phyloP scores from a whole-genome alignment of 2,113 vertebrate species.

The Xenopus laevis region DNA sequence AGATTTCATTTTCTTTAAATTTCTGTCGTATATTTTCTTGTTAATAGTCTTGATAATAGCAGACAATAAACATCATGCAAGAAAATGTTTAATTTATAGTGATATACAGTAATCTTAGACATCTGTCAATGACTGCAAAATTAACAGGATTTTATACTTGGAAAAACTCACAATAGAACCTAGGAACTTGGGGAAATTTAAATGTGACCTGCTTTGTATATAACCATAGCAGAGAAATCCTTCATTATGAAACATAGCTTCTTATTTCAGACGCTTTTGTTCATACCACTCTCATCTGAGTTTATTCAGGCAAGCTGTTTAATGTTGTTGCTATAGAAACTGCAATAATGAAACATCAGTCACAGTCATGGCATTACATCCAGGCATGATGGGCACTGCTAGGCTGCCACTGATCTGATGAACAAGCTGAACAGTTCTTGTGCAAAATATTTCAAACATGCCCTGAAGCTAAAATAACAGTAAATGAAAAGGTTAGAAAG shows the following conservation, averaged over 20 bases:
- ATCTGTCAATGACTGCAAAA: no score
- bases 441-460: not conserved
- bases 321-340: slow-evolving; percentile 4
- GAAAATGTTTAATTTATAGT: no score
- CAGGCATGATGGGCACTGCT: slow-evolving; percentile 1
- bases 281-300: not conserved
- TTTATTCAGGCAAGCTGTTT: not conserved
- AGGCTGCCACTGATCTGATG: slow-evolving; percentile 11
- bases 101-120: no score
- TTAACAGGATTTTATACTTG: no score
- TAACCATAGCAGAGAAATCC: not conserved
- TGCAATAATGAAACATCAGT: not conserved
- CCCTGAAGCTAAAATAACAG: slow-evolving; percentile 6
- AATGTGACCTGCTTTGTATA: no score
- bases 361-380: not conserved
- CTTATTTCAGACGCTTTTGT: not conserved
- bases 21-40: no score
- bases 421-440: slow-evolving; percentile 1
- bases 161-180: no score
- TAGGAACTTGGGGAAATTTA: no score
- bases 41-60: no score
- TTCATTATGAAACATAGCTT: not conserved
- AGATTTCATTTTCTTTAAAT: no score
- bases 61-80: no score
- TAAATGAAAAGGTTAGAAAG: slow-evolving; percentile 9